phyloP scores from a whole-genome alignment of 2,797 vertebrate genomes.

The Myotis pilosus region DNA sequence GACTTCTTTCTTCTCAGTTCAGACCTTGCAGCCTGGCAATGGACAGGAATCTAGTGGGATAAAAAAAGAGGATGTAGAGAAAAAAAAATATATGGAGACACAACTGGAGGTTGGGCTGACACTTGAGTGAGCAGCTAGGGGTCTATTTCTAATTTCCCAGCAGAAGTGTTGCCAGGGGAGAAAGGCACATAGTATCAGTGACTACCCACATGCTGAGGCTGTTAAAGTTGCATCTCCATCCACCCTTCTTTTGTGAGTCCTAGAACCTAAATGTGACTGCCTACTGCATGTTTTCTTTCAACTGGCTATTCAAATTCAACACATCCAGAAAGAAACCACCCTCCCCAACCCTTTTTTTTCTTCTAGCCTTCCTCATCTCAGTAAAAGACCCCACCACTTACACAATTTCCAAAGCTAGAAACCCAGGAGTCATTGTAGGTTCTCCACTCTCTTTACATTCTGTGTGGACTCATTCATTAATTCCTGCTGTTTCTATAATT shows the following conservation, averaged over 20 bases:
- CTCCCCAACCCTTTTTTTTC: accelerated
- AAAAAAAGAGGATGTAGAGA: background rate
- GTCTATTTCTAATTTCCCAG: background rate
- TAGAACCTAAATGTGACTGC: background rate
- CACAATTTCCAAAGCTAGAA: background rate
- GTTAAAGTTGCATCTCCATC: background rate
- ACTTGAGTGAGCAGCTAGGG: background rate
- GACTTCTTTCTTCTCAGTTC: background rate
- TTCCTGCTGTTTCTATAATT: background rate
- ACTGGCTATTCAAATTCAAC: background rate
- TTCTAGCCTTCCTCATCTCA: background rate
- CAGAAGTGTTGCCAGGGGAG: accelerated
- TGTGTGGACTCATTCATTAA: background rate
- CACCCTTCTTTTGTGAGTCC: background rate
- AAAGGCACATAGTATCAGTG: background rate
- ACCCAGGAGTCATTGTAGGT: background rate
- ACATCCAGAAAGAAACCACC: background rate
- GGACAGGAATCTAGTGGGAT: background rate
- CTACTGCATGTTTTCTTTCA: background rate
- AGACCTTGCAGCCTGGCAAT: background rate
- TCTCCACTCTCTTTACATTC: no score
- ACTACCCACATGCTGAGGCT: accelerated
- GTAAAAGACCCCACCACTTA: background rate
- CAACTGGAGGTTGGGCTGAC: background rate
- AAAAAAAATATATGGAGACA: background rate